Evolutionary conservation across 2,888 invertebrate genomes (phyloP), one percentile per base, ranked within the genome.

Genomic region (Ectemnius lituratus): DNA sequence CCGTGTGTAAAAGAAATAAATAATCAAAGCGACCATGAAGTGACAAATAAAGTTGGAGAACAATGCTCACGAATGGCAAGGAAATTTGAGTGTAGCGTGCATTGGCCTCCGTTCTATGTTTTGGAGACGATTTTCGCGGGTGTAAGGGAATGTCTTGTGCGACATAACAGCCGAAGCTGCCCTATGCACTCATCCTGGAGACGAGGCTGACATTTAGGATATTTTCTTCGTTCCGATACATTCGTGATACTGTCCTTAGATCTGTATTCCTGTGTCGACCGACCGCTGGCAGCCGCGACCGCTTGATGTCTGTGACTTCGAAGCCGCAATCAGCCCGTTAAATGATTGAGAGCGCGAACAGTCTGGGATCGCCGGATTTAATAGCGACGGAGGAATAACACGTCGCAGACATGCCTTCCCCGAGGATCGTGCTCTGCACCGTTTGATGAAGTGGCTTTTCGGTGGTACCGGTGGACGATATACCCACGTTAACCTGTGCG

Each of bases 11-110:
- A 90, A 90, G 90, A 90, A 90, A 90, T 90, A 90, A 90, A 90
- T 90, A 90, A 89, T 89, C 89, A 89, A 88, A 89, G 89, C 89
- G 89, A 90, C 89, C 90, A 90, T 89, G 89, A 90, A 90, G 90
- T 90, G 90, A 90, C 89, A 90, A 90, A 90, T 90, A 90, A 89
- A 90, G 88, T 88, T 88, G 84, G 84, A 84, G 86, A 87, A 89
- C 88, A 89, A 89, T 89, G 88, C 87, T 88, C 81, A 82, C 84
- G 84, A 85, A 87, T 75, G 83, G 81, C 81, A 78, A 81, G 78
- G 80, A 81, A 82, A 80, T 72, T 75, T 69, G 68, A 79, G 80
- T 81, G 77, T 67, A 80, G 75, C 80, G 84, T 85, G 80, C 81
- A 77, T 84, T 70, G 79, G 80, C 74, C 81, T 57, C 75, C 57